phyloP scores from a whole-genome alignment of 2,888 invertebrate genomes.

The Arge pagana region DNA sequence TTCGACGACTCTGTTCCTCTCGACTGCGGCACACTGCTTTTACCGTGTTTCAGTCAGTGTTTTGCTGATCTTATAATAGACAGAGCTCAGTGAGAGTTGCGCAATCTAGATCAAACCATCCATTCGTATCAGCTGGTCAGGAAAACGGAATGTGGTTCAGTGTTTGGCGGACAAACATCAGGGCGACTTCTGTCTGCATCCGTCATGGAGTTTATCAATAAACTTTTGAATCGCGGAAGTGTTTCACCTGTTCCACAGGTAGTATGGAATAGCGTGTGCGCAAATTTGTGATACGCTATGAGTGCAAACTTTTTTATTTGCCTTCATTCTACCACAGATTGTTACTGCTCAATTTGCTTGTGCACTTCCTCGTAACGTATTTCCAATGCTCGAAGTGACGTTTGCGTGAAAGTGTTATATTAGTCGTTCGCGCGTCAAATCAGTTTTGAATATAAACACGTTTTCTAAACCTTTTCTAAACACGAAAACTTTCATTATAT shows the following conservation, averaged over 20 bases:
- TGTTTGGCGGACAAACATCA: constrained; percentile 9
- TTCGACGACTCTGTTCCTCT: constrained; percentile 11
- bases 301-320: too few relatives aligned
- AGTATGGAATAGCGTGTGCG: too few relatives aligned
- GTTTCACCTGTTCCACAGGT: constrained; percentile 8
- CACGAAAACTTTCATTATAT: too few relatives aligned
- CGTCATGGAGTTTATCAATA: constrained; percentile 47
- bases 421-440: too few relatives aligned
- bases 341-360: too few relatives aligned
- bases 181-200: neutral
- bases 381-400: too few relatives aligned
- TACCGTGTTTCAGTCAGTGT: constrained; percentile 15
- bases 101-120: constrained; percentile 13
- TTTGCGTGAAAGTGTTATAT: too few relatives aligned
- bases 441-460: too few relatives aligned
- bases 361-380: too few relatives aligned
- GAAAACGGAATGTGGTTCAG: constrained; percentile 14
- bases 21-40: neutral
- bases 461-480: too few relatives aligned
- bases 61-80: constrained; percentile 18
- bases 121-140: constrained; percentile 9
- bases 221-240: constrained; percentile 37
- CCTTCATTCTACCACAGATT: too few relatives aligned
- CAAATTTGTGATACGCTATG: too few relatives aligned
- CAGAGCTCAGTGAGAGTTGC: constrained; percentile 2